These are phyloP conservation scores for Habroteleia sp. DNA, from an alignment of 2,888 invertebrate species.

Conservation along the genomic window DNA sequence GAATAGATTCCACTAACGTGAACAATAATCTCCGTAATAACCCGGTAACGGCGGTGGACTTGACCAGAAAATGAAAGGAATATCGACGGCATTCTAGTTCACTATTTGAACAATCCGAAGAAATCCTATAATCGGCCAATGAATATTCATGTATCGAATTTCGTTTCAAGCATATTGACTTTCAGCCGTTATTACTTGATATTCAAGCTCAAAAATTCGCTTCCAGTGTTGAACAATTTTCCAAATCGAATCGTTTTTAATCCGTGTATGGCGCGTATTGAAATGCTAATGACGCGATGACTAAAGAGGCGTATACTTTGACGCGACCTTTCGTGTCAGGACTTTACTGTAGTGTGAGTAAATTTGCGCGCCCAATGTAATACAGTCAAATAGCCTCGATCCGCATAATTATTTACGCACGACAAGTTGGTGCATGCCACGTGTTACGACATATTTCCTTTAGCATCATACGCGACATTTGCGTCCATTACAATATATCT, in stretches of 20 bases:
- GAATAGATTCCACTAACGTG: slow-evolving; percentile 6
- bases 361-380: slow-evolving; percentile 29
- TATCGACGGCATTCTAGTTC: slow-evolving; percentile 41
- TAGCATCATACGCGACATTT: slow-evolving; percentile 55
- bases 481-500: slow-evolving; percentile 40
- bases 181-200: slow-evolving; percentile 22
- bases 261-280: slow-evolving; percentile 33
- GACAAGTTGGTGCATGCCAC: slow-evolving; percentile 61
- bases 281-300: slow-evolving; percentile 42
- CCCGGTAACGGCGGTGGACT: slow-evolving; percentile 1
- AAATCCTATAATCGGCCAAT: slow-evolving; percentile 37
- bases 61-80: slow-evolving; percentile 41
- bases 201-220: slow-evolving; percentile 11
- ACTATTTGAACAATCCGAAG: slow-evolving; percentile 37
- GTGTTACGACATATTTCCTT: slow-evolving; percentile 70
- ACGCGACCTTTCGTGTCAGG: slow-evolving; percentile 38
- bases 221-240: slow-evolving; percentile 3
- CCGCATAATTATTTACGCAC: slow-evolving; percentile 67
- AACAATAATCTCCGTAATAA: slow-evolving; percentile 39
- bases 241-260: slow-evolving; percentile 41
- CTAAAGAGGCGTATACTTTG: slow-evolving; percentile 25
- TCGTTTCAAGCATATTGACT: slow-evolving; percentile 18
- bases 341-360: slow-evolving; percentile 13
- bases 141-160: slow-evolving; percentile 42
- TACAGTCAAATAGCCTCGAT: slow-evolving; percentile 41